Evolutionary conservation across 2,888 invertebrate species (phyloP).

Genomic region (Agapetus fuscipes): DNA sequence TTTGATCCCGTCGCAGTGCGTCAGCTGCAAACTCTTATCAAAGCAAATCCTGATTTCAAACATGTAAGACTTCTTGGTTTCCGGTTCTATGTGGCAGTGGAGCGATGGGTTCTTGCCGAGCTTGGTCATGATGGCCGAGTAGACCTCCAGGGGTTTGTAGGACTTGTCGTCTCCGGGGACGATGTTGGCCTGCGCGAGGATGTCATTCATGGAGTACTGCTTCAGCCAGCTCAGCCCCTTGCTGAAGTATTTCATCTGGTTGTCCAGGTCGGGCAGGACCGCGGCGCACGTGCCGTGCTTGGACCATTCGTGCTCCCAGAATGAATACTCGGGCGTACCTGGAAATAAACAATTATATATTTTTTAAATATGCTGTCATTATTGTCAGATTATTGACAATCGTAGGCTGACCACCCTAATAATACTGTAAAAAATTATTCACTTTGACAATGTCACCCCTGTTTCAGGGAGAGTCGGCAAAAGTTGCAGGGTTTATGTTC

Average conservation of each 20-base stretch:
- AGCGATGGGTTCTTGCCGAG: conserved; percentile 52
- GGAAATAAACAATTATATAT: background rate
- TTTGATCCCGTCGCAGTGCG: conserved; percentile 54
- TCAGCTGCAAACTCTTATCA: conserved; percentile 51
- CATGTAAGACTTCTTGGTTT: conserved; percentile 47
- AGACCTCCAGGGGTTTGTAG: conserved; percentile 40
- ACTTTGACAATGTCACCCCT: no score
- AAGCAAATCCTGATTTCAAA: conserved; percentile 69
- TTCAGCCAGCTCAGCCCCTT: conserved; percentile 52
- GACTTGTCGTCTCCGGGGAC: conserved; percentile 38
- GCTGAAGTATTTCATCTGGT: conserved; percentile 59
- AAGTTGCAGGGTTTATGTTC: no score
- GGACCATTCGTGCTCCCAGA: conserved; percentile 76
- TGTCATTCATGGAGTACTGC: conserved; percentile 49
- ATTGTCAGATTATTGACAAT: background rate
- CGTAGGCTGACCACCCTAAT: no score
- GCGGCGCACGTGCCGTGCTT: conserved; percentile 78
- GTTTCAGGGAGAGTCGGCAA: no score
- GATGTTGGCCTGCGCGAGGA: conserved; percentile 48
- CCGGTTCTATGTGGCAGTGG: conserved; percentile 51
- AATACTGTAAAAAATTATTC: no score
- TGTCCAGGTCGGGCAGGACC: conserved; percentile 42
- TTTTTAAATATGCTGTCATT: background rate
- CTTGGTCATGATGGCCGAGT: conserved; percentile 41
- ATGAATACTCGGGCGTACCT: conserved; percentile 37